These are phyloP conservation scores for Centropyge bicolor DNA, from an alignment of 2,797 vertebrate species.

Conservation along the genomic window DNA sequence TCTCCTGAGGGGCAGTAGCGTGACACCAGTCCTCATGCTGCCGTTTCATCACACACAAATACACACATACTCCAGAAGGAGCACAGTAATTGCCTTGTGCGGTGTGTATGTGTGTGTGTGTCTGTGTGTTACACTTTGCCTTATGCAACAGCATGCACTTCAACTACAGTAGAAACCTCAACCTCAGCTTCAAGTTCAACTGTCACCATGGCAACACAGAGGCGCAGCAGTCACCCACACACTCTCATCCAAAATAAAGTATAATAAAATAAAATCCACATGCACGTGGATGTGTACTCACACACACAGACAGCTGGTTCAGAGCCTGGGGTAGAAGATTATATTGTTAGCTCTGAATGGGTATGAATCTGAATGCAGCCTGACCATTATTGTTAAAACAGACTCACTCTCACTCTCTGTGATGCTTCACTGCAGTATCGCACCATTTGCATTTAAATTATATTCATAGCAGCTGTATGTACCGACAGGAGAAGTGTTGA, in stretches of 20 bases:
- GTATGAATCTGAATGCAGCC: constrained; percentile 54
- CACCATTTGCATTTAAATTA: constrained; percentile 69
- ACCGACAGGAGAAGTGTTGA: constrained; percentile 27
- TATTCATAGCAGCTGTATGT: constrained; percentile 51
- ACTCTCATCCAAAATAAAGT: constrained; percentile 33
- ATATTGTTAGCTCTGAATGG: constrained; percentile 66
- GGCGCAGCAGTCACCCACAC: constrained; percentile 73
- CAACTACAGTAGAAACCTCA: constrained; percentile 75
- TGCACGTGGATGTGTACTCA: constrained; percentile 33
- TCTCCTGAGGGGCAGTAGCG: constrained; percentile 33
- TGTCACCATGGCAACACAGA: constrained; percentile 80
- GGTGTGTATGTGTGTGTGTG: constrained; percentile 21
- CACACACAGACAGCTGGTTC: constrained; percentile 62
- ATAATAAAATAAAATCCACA: constrained; percentile 26
- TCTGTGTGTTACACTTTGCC: constrained; percentile 54
- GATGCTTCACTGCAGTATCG: constrained; percentile 59
- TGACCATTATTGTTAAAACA: constrained; percentile 62
- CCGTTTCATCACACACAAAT: constrained; percentile 37
- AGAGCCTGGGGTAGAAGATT: constrained; percentile 56
- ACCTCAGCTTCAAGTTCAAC: constrained; percentile 77
- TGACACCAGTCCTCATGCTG: constrained; percentile 38
- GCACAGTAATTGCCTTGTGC: constrained; percentile 31
- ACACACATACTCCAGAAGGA: constrained; percentile 26
- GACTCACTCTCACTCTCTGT: constrained; percentile 27
- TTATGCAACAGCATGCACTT: constrained; percentile 80